phyloP scores from a whole-genome alignment of 1,140 invertebrate species.

The Tetramorium parvispinum region DNA sequence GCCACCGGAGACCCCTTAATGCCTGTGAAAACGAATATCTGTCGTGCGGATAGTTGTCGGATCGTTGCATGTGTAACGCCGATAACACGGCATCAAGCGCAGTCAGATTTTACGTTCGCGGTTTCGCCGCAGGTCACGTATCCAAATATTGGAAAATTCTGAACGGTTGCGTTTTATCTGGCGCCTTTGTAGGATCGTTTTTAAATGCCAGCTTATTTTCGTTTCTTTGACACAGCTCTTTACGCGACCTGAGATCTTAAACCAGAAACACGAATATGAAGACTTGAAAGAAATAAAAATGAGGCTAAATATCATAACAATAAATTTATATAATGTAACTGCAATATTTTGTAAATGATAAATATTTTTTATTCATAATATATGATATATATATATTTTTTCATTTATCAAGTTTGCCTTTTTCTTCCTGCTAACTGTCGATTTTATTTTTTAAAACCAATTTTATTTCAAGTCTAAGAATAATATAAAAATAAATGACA shows the following conservation, averaged over 20 bases:
- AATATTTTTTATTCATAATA: background rate
- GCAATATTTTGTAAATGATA: background rate
- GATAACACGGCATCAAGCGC: constrained; percentile 19
- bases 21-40: constrained; percentile 7
- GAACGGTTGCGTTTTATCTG: background rate
- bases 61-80: constrained; percentile 8
- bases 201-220: background rate
- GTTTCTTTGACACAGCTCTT: background rate
- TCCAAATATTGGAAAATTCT: constrained; percentile 26
- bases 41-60: background rate
- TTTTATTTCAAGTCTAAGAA: background rate
- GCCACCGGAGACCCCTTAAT: background rate
- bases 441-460: background rate
- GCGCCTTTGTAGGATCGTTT: background rate
- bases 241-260: background rate
- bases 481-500: background rate
- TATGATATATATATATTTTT: background rate
- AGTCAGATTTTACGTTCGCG: constrained; percentile 6
- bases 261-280: background rate
- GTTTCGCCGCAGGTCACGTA: constrained; percentile 10
- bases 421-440: background rate
- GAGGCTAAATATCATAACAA: background rate
- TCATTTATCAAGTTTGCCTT: background rate
- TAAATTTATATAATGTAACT: background rate
- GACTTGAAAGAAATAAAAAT: background rate